Base-by-base conservation (phyloP, 2,888 invertebrate genomes). In the Nomada flava region DNA sequence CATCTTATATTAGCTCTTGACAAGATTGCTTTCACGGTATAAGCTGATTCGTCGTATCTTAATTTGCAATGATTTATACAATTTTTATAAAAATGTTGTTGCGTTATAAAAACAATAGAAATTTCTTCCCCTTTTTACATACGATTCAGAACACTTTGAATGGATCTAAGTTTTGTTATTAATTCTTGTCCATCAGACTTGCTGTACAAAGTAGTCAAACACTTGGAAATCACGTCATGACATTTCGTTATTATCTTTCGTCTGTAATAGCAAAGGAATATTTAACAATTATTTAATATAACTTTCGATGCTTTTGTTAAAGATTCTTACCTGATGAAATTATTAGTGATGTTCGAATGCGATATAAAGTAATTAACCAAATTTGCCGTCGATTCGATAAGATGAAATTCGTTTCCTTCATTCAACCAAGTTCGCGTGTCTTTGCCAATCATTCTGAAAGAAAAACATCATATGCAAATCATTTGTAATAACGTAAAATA, bases 361-460 rank as follows among this genome's bases (percentile, higher is more conserved):
- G 95, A 95, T 67, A 96, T 95, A 89, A 98, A 96, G 64, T 95
- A 94, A 83, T 95, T 95, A 82, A 98, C 95, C 89, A 98, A 94
- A 86, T 96, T 95, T 76, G 96, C 96, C 36, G 97, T 96, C 5
- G 96, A 97, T 92, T 96, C 96, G 85, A 98, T 96, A 85, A 98
- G 95, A 95, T 98, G 98, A 92, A 97, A 96, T 93, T 98, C 98
- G 92, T 97, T 96, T 73, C 97, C 97, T 93, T 97, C 96, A 26
- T 96, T 96, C 79, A 97, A 95, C 98, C 98, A 98, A 89, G 97
- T 96, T 73, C 97, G 96, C 93, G 98, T 98, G 94, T 97, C 97
- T 91, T 96, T 96, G 85, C 97, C 96, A 92, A 96, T 96, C 95
- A 97, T 94, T 92, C 97, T 96, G 86, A 68, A 50, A 20, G 47